Evolutionary conservation across 2,113 vertebrate genomes (phyloP).

Genomic region (Pyrgilauda ruficollis): DNA sequence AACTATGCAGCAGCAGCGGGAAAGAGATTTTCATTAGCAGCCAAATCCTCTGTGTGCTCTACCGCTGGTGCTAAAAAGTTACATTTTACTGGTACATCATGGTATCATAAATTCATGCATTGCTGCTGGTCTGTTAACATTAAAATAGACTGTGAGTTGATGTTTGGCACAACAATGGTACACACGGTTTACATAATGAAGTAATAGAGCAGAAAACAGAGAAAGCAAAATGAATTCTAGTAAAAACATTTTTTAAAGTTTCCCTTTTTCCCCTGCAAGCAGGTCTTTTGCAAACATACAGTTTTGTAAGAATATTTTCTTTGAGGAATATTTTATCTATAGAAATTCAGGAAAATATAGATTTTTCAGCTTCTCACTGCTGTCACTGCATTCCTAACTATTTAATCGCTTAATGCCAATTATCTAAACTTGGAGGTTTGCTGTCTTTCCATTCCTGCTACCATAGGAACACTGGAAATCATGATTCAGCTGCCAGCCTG

Average conservation of each 20-base stretch:
- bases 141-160: neutral
- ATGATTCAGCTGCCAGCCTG: neutral
- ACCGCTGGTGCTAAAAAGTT: neutral
- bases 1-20: neutral
- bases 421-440: neutral
- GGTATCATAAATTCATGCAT: neutral
- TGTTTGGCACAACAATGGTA: neutral
- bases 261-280: accelerated
- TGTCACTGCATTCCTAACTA: neutral
- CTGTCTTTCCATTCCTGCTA: neutral
- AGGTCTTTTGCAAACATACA: neutral
- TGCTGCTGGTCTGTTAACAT: neutral
- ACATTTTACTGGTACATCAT: accelerated
- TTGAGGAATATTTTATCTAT: neutral
- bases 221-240: neutral
- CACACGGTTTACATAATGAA: neutral
- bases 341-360: neutral
- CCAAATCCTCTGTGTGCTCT: neutral
- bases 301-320: neutral
- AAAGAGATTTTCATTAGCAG: neutral
- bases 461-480: neutral
- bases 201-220: neutral
- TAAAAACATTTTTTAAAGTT: neutral
- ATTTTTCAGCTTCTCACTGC: neutral
- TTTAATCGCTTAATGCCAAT: neutral